Evolutionary conservation across 2,888 invertebrate genomes (phyloP), one percentile per base, ranked within the genome.

Genomic region (Heliconius cydno): DNA sequence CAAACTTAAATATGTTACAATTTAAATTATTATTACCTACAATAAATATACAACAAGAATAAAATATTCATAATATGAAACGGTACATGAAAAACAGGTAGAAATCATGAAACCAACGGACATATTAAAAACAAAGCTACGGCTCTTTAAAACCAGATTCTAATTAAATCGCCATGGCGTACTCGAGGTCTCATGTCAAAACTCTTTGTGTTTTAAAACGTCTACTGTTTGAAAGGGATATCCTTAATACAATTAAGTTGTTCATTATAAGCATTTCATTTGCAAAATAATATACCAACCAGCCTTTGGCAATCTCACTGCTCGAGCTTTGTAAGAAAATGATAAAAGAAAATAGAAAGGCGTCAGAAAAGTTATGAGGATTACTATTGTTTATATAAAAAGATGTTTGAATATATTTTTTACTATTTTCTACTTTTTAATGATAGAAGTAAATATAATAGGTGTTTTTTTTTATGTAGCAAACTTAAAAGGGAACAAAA

Each of bases 81-180:
- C 25, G 12, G n/a, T 25, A 10, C 12, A 68, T 68, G 38, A 25
- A 41, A 41, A 41, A 3, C 15, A 1, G 15, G 25, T 41, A 41
- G 25, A 25, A 25, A 41, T 70, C 1, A 70, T 41, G 12, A 1
- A 41, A 25, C 25, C 84, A 81, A 79, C 77, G 81, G 85, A 84
- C 83, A 80, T 75, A 81, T 63, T 76, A 83, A 84, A 82, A 86
- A 87, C 84, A 84, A 85, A 87, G 87, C 85, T 84, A 82, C 82
- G 82, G 75, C 85, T 86, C 88, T 88, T 88, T 87, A 88, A 86
- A 83, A 85, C 82, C 85, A 86, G 88, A 88, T 89, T 89, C 88
- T 86, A 88, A 90, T 89, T 87, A 87, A 88, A 87, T 86, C 85
- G 85, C 86, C 84, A 74, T 65, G 25, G 34, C 25, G 19, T 19